Evolutionary conservation across 2,113 vertebrate genomes (phyloP).

Genomic region (Callipepla californica): DNA sequence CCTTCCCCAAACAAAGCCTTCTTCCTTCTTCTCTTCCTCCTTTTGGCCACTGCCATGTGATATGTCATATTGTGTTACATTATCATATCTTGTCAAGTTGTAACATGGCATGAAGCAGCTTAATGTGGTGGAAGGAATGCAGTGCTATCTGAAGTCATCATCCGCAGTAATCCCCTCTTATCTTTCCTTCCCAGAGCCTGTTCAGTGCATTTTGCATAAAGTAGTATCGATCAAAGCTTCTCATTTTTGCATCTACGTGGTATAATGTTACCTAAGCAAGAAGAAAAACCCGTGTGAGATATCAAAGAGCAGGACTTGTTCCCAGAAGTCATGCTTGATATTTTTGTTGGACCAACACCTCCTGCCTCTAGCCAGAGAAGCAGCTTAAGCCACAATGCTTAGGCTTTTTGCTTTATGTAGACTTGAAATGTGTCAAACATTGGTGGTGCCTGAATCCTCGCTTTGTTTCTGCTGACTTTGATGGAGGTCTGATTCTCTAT

Average conservation of each 20-base stretch:
- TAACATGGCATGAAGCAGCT: slow-evolving; percentile 44
- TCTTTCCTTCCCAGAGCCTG: background rate
- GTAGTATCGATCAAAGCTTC: slow-evolving; percentile 36
- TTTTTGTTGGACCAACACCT: slow-evolving; percentile 31
- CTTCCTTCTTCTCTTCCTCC: background rate
- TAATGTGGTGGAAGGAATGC: slow-evolving; percentile 34
- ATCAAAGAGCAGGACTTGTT: background rate
- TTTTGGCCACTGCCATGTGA: background rate
- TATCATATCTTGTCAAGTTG: slow-evolving; percentile 52
- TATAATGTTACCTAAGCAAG: background rate
- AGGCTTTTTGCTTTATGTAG: background rate
- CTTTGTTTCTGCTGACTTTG: background rate
- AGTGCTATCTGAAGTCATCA: background rate
- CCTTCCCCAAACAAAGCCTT: slow-evolving; percentile 24
- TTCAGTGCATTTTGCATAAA: background rate
- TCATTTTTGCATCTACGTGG: slow-evolving; percentile 16
- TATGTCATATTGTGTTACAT: background rate
- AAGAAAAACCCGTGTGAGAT: background rate
- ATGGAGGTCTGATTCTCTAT: background rate
- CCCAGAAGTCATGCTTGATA: background rate
- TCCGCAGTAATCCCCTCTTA: slow-evolving; percentile 49
- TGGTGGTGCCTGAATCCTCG: background rate
- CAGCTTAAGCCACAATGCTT: background rate
- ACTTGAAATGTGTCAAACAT: slow-evolving; percentile 25
- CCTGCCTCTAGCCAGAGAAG: background rate